Base-by-base conservation (phyloP, 2,888 invertebrate genomes). In the Octonoba sinensis region DNA sequence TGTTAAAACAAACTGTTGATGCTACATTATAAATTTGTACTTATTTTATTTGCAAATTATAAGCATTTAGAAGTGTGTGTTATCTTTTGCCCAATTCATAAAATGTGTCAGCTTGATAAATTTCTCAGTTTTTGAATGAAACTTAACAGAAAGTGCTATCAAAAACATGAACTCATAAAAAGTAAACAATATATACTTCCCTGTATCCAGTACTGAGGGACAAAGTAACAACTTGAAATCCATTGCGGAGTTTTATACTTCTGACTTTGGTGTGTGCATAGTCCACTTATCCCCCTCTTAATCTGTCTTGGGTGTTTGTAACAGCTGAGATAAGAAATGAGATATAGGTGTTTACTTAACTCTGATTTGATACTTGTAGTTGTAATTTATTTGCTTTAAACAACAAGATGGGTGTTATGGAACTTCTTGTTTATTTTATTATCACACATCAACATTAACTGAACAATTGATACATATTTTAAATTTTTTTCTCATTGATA, bases 121-220 rank as follows among this genome's bases (percentile, higher is more conserved):
- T 36, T 36, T 36, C 36, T 36, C 6, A 36, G 8, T 36, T 36
- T n/a, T 36, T 36, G 36, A 8, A 36, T 36, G 36, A 36, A n/a
- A 36, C 36, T 36, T 36, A 36, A 36, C 36, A 36, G 8, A 36
- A 36, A 36, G 11, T 36, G 36, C 36, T 36, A 36, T 36, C 8
- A 36, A 36, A 36, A 36, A 36, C 8, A 36, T 36, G 6, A 36
- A 11, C 36, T 59, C n/a, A 22, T 36, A 70, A 36, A 47, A 54
- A 76, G 56, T 67, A 76, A 46, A 13, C 46, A 44, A 46, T 59
- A 51, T 44, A 81, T 81, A 81, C 79, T 73, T 81, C 79, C 69
- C 79, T 73, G 62, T n/a, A 56, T 59, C 69, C 67, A 27, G 47
- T 20, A 67, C 51, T 59, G 13, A 47, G 47, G 73, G 67, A 54